These are phyloP conservation scores for Encarsia formosa DNA, from an alignment of 2,888 invertebrate species.

Conservation along the genomic window DNA sequence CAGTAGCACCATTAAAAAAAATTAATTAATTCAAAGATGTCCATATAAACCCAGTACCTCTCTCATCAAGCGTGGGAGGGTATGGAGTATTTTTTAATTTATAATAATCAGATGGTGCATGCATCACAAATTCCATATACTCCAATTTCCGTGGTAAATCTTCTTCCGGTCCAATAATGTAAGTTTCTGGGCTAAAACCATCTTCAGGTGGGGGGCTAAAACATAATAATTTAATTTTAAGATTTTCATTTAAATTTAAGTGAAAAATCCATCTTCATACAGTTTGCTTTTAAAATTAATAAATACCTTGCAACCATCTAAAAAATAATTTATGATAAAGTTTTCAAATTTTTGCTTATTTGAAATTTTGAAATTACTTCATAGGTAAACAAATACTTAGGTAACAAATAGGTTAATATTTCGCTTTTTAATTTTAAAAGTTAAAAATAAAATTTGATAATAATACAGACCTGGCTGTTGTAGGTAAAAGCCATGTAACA, in stretches of 20 bases:
- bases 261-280: no score
- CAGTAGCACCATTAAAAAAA: slow-evolving; percentile 8
- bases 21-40: slow-evolving; percentile 45
- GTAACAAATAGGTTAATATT: no score
- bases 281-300: no score
- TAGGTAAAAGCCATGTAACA: slow-evolving; percentile 87
- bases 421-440: background rate
- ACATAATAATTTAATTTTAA: background rate
- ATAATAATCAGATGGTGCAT: slow-evolving; percentile 89
- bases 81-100: slow-evolving; percentile 73
- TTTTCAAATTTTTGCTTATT: no score
- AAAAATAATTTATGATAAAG: background rate
- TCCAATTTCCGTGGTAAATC: slow-evolving; percentile 81
- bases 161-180: slow-evolving; percentile 88
- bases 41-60: slow-evolving; percentile 45
- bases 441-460: no score
- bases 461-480: slow-evolving; percentile 65
- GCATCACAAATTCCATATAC: slow-evolving; percentile 88
- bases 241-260: no score
- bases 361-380: no score
- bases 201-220: slow-evolving; percentile 68
- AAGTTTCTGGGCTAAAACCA: slow-evolving; percentile 83
- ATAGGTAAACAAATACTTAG: no score
- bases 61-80: slow-evolving; percentile 55
- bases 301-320: no score